These are phyloP conservation scores for Cyclophora punctaria DNA, from an alignment of 2,888 invertebrate genomes.

Conservation along the genomic window DNA sequence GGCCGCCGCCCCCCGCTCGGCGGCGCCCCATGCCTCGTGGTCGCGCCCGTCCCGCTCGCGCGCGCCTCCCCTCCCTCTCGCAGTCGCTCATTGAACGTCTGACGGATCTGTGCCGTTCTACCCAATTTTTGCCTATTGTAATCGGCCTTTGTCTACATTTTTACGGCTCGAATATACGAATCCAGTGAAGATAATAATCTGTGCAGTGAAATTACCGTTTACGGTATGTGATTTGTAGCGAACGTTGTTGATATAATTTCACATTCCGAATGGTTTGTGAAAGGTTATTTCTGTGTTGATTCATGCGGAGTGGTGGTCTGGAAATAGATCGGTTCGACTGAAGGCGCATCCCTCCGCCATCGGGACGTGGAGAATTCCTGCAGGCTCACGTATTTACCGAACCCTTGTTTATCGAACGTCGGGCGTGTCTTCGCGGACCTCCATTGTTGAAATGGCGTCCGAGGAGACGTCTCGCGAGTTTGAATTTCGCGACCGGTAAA, in stretches of 20 bases:
- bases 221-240: conserved; percentile 63
- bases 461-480: conserved; percentile 51
- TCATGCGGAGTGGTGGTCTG: conserved; percentile 71
- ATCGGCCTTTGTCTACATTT: conserved; percentile 60
- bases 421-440: conserved; percentile 58
- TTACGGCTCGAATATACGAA: conserved; percentile 47
- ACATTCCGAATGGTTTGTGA: conserved; percentile 63
- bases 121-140: conserved; percentile 42
- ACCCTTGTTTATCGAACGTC: conserved; percentile 25
- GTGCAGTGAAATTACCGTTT: conserved; percentile 67
- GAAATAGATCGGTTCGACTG: conserved; percentile 65
- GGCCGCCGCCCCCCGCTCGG: conserved; percentile 14
- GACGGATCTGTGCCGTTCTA: conserved; percentile 51
- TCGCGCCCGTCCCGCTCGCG: conserved; percentile 35
- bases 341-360: conserved; percentile 63
- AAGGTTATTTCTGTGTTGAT: conserved; percentile 75
- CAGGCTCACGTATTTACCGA: conserved; percentile 29
- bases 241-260: conserved; percentile 53
- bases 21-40: conserved; percentile 28
- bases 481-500: conserved; percentile 68
- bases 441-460: conserved; percentile 66
- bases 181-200: conserved; percentile 50
- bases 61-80: conserved; percentile 27
- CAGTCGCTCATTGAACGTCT: conserved; percentile 67
- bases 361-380: conserved; percentile 47